phyloP scores from a whole-genome alignment of 2,888 invertebrate species.

The Melanchra persicariae region DNA sequence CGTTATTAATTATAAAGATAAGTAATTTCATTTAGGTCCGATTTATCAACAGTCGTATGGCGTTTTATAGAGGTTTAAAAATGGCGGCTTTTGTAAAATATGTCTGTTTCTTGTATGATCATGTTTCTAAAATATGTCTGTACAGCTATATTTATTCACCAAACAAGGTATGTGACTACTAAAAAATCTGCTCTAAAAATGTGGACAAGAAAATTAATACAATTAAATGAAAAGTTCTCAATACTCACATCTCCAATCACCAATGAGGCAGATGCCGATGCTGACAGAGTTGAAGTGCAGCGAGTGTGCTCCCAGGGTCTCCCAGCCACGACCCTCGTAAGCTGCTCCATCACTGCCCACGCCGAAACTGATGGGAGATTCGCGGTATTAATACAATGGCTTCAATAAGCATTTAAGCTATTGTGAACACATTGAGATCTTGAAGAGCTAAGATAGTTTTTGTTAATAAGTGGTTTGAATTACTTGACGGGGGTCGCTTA shows the following conservation, averaged over 20 bases:
- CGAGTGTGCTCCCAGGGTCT: constrained; percentile 93
- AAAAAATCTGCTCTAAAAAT: not conserved
- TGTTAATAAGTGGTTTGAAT: too few relatives aligned
- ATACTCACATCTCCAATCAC: constrained; percentile 92
- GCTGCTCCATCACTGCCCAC: constrained; percentile 93
- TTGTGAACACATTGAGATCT: not conserved
- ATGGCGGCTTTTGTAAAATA: too few relatives aligned
- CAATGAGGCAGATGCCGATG: constrained; percentile 93
- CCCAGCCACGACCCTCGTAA: constrained; percentile 94
- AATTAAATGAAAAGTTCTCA: not conserved
- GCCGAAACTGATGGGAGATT: constrained; percentile 88
- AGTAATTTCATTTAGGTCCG: too few relatives aligned
- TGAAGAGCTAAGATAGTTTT: too few relatives aligned
- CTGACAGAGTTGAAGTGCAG: constrained; percentile 92
- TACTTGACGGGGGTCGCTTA: too few relatives aligned
- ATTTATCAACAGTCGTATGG: too few relatives aligned
- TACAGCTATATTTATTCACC: too few relatives aligned
- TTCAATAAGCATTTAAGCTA: not conserved
- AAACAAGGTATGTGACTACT: too few relatives aligned
- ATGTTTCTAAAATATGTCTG: too few relatives aligned
- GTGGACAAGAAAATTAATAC: not conserved
- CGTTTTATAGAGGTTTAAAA: too few relatives aligned
- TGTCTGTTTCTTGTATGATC: too few relatives aligned
- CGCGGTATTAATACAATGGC: not conserved
- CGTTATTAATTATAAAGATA: too few relatives aligned